Percentiles rank a stretch among this genome's conserved stretches.
These are phyloP conservation scores for Tiaroga cobitis DNA, from an alignment of 2,797 vertebrate genomes.

Conservation along the genomic window DNA sequence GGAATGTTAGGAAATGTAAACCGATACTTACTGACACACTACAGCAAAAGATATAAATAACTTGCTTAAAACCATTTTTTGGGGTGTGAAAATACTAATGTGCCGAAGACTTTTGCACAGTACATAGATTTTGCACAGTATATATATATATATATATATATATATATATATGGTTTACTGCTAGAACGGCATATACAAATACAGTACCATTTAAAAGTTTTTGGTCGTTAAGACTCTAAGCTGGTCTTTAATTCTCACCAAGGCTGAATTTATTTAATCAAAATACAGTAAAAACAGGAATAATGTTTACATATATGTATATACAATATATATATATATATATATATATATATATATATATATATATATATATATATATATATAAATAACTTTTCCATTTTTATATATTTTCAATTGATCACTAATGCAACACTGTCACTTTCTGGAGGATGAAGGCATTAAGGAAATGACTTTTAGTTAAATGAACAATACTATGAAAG, in stretches of 20 bases:
- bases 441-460: neutral
- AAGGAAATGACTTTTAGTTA: neutral
- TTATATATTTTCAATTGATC: neutral
- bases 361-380: neutral
- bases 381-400: neutral
- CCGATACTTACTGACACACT: too few species aligned
- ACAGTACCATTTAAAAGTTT: too few species aligned
- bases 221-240: neutral
- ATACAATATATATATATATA: neutral
- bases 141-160: too few species aligned
- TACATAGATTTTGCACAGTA: too few species aligned
- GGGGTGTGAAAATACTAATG: too few species aligned
- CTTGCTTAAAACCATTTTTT: too few species aligned
- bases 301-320: too few species aligned
- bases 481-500: neutral
- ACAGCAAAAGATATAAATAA: too few species aligned
- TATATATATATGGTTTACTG: too few species aligned
- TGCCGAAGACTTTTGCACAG: too few species aligned
- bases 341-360: neutral
- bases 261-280: neutral
- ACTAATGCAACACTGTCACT: neutral
- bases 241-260: neutral
- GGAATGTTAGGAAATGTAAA: too few species aligned
- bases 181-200: too few species aligned
- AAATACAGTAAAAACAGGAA: neutral